Evolutionary conservation across 2,113 vertebrate genomes (phyloP).

Genomic region (Rhadina sibilatrix): DNA sequence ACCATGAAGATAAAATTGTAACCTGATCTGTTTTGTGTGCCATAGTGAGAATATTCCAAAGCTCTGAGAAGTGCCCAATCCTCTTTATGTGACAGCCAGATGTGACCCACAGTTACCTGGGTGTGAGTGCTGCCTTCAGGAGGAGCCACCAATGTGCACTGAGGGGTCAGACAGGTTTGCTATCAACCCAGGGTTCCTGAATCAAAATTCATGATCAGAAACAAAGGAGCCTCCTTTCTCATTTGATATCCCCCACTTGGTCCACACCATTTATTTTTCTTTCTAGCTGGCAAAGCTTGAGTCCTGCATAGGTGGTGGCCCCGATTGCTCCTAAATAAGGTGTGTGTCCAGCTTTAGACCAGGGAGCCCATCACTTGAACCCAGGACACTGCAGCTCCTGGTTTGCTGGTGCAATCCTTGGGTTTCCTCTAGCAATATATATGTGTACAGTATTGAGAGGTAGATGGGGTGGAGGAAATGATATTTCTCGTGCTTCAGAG

Average conservation of each 20-base stretch:
- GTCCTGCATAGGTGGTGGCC: neutral
- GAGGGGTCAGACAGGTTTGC: neutral
- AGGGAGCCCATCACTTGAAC: neutral
- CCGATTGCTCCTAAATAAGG: neutral
- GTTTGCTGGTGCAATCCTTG: neutral
- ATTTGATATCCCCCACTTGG: neutral
- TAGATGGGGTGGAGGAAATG: neutral
- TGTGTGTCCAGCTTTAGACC: neutral
- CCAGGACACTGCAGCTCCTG: accelerated
- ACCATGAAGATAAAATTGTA: neutral
- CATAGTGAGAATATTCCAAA: neutral
- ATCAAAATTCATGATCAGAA: neutral
- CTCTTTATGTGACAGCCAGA: neutral
- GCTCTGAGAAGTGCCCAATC: neutral
- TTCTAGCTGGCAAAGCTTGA: neutral
- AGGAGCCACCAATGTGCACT: neutral
- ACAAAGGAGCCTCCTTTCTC: neutral
- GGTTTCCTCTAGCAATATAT: neutral
- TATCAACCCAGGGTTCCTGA: neutral
- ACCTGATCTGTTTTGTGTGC: neutral
- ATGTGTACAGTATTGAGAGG: accelerated
- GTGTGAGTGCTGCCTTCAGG: neutral
- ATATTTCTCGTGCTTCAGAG: neutral
- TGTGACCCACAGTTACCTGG: neutral
- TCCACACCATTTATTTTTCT: neutral